A percentile compares a stretch with the other conserved stretches of the same genome.
These are phyloP conservation scores for Channallabes apus DNA, from an alignment of 2,797 vertebrate genomes.

Conservation along the genomic window DNA sequence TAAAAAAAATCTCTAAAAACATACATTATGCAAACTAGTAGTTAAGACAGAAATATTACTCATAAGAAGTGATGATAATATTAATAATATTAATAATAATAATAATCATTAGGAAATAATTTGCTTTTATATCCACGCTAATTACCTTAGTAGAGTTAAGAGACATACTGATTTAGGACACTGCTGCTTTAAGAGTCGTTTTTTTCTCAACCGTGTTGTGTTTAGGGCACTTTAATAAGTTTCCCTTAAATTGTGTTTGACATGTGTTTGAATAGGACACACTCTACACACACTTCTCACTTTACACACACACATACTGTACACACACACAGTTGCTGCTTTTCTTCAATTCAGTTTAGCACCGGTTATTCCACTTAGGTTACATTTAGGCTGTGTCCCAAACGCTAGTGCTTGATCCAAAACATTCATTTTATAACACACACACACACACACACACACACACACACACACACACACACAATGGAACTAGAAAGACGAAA, in stretches of 20 bases:
- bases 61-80: constrained; percentile 72
- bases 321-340: constrained; percentile 11
- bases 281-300: not conserved
- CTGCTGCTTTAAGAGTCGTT: not conserved
- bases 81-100: constrained; percentile 63
- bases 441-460: too few relatives aligned
- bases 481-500: not conserved
- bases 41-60: constrained; percentile 70
- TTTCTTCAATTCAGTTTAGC: constrained; percentile 5
- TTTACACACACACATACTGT: constrained; percentile 29
- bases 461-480: too few relatives aligned
- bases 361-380: not conserved
- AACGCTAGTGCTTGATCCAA: not conserved
- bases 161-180: constrained; percentile 68
- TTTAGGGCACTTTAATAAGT: constrained; percentile 72
- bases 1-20: constrained; percentile 65
- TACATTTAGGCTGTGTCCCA: constrained; percentile 15
- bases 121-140: constrained; percentile 74
- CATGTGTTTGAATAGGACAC: constrained; percentile 20
- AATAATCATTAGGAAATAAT: constrained; percentile 57
- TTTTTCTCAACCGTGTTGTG: constrained; percentile 59
- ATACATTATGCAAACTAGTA: constrained; percentile 71
- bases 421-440: too few relatives aligned
- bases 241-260: constrained; percentile 72
- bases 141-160: constrained; percentile 68